Evolutionary conservation across 2,888 invertebrate species (phyloP).

Genomic region (Drosophila cognata): DNA sequence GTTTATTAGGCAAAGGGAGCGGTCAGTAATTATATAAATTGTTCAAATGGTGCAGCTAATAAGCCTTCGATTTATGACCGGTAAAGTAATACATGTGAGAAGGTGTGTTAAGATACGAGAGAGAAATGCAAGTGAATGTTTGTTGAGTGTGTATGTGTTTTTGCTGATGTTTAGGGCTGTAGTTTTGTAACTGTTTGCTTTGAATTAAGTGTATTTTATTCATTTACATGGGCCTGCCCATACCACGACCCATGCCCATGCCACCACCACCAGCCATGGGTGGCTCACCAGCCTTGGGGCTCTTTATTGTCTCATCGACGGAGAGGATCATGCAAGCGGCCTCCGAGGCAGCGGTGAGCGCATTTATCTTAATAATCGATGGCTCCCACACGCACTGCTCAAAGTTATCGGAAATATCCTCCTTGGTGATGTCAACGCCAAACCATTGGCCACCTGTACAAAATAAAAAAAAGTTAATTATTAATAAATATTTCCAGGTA

Average conservation of each 20-base stretch:
- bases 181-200: constrained; percentile 30
- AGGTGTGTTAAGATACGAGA: constrained; percentile 58
- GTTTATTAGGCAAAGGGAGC: constrained; percentile 64
- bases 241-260: constrained; percentile 88
- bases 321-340: constrained; percentile 97
- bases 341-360: constrained; percentile 97
- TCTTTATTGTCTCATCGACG: constrained; percentile 99
- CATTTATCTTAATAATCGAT: constrained; percentile 97
- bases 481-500: not conserved
- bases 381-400: constrained; percentile 99
- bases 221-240: constrained; percentile 90
- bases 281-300: constrained; percentile 88
- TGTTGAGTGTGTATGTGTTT: constrained; percentile 35
- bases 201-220: constrained; percentile 23
- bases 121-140: constrained; percentile 59
- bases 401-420: constrained; percentile 97
- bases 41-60: constrained; percentile 50
- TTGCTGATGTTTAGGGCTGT: constrained; percentile 44
- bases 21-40: constrained; percentile 61
- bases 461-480: constrained; percentile 30
- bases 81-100: constrained; percentile 61
- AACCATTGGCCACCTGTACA: constrained; percentile 92
- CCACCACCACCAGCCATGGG: constrained; percentile 85
- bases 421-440: constrained; percentile 97
- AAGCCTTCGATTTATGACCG: constrained; percentile 52